Evolutionary conservation across 2,113 vertebrate genomes (phyloP).

Genomic region (Suncus etruscus): DNA sequence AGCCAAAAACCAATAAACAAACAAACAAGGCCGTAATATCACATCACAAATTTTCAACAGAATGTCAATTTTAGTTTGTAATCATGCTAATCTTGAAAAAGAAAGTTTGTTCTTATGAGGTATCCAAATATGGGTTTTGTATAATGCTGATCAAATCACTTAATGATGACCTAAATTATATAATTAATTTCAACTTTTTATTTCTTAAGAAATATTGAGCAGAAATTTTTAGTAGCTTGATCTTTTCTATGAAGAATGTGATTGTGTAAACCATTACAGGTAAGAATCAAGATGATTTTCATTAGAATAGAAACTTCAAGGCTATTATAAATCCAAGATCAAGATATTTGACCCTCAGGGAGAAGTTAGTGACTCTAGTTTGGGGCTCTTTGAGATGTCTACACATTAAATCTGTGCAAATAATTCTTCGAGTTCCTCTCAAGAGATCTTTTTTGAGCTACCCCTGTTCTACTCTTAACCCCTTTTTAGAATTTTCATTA

Average conservation of each 20-base stretch:
- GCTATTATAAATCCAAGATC: neutral
- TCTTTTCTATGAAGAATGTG: slow-evolving; percentile 4
- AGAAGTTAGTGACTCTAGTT: neutral
- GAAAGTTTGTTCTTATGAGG: slow-evolving; percentile 6
- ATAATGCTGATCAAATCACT: no score
- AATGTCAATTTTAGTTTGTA: neutral
- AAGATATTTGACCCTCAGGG: neutral
- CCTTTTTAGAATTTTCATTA: neutral
- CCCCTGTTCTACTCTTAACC: neutral
- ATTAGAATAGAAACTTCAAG: neutral
- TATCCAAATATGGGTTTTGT: neutral
- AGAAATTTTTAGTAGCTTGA: slow-evolving; percentile 21
- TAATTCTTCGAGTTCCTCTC: neutral
- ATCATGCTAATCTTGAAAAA: neutral
- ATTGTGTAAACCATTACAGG: neutral
- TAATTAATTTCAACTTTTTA: neutral
- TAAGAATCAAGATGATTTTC: neutral
- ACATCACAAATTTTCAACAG: slow-evolving; percentile 7
- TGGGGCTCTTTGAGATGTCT: neutral
- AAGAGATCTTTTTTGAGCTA: neutral
- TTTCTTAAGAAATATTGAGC: neutral
- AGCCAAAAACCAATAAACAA: no score
- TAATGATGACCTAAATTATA: neutral
- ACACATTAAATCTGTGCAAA: neutral
- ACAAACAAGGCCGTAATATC: neutral